Evolutionary conservation across 35 echinoderm and acorn worm genomes (phyloP), one percentile per base, ranked within the genome.

Genomic region (Strongylocentrotus purpuratus): DNA sequence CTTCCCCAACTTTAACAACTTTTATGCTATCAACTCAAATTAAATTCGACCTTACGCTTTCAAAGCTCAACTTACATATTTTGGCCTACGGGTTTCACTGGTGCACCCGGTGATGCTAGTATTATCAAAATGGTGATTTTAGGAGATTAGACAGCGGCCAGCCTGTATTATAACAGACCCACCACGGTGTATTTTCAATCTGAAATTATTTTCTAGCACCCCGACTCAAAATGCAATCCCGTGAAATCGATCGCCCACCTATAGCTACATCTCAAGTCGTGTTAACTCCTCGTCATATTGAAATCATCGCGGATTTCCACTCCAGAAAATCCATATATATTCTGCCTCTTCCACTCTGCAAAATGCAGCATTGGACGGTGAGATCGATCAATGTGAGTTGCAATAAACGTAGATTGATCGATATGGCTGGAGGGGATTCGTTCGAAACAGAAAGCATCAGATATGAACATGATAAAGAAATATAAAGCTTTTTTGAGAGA

Each of bases 351-450:
- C 28, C 65, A 78, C 65, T 28, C 20, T 28, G 5, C 20, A 78
- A 78, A n/a, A 28, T 78, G 87, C 45, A 45, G 31, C 87, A 89
- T 89, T 33, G 45, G 33, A 41, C 14, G 25, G 87, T 89, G 87
- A 18, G 87, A 89, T 89, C 87, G 87, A 46, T 89, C 87, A 46
- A 89, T 89, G 18, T 46, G 87, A 33, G 12, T 33, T 46, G 85
- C 85, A 86, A 86, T 86, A 86, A 55, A 86, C 85, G 85, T 13
- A 31, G 87, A 89, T 89, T 5, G 45, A 41, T 89, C 87, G 87
- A 89, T 89, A 33, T 13, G 32, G 87, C 87, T 46, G 2, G 33
- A 46, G 33, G 87, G 33, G 65, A 28, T 78, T 78, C 18, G 20
- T 78, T 78, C 9, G 50, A 55, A 55, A 55, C 35, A 55, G 11